Percentiles rank a stretch among this genome's conserved stretches.
These are phyloP conservation scores for Suricata suricatta DNA, from an alignment of 2,113 vertebrate species.

Conservation along the genomic window DNA sequence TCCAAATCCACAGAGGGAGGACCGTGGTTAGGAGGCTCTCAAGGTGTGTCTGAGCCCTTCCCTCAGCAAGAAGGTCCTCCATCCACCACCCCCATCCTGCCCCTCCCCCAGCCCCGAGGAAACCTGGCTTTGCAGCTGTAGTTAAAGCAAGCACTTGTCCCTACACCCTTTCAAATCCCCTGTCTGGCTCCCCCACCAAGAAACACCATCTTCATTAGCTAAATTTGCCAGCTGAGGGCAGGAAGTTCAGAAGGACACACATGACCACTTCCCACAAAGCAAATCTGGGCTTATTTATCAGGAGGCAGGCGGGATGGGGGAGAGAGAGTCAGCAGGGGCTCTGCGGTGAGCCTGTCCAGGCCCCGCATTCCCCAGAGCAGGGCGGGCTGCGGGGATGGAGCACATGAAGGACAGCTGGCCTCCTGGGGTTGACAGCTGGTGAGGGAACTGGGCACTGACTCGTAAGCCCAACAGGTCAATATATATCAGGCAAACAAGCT, in stretches of 20 bases:
- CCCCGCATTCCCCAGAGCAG: background rate
- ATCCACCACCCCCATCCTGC: background rate
- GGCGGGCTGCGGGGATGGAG: background rate
- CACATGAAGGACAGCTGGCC: background rate
- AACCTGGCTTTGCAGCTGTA: background rate
- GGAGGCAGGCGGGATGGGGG: background rate
- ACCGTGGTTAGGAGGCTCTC: background rate
- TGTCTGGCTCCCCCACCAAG: background rate
- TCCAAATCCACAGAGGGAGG: background rate
- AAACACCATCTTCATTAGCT: background rate
- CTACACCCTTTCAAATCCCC: background rate
- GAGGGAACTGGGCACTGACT: slow-evolving; percentile 37
- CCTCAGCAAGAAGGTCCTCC: background rate
- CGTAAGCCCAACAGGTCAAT: slow-evolving; percentile 22
- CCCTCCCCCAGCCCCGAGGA: background rate
- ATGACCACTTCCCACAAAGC: background rate
- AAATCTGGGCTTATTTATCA: background rate
- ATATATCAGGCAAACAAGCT: slow-evolving; percentile 59
- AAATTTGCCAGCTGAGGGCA: background rate
- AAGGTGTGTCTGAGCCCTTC: background rate
- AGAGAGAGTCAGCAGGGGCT: background rate
- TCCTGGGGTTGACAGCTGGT: slow-evolving; percentile 56
- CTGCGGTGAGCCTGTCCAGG: background rate
- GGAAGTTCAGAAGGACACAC: background rate
- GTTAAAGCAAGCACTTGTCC: background rate